Base-by-base conservation (phyloP, 1,140 invertebrate species). In the Hirudo medicinalis region DNA sequence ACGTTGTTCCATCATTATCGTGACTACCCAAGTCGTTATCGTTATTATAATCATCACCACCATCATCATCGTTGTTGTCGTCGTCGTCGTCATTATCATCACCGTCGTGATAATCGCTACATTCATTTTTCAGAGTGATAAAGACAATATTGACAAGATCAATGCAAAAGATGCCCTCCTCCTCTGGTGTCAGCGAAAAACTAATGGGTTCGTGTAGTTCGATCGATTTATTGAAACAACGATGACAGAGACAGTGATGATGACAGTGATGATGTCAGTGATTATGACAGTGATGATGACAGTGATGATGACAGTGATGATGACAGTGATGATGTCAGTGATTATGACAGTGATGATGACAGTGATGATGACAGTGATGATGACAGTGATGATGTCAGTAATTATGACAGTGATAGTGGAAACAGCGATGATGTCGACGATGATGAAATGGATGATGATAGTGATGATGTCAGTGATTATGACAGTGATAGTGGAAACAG, bases 171-270 rank as follows among this genome's bases (percentile, higher is more conserved):
- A 99, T 84, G 96, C 96, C 5, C 82, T 99, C 72, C 83, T 99
- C 40, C 85, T 99, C 67, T 99, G 96, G 96, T 98, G 95, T 79
- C 96, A 99, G 84, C 86, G 94, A 67, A 98, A 97, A 84, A 98
- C 95, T 2, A 90, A 89, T 78, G 94, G 92, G 75, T 86, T 75
- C 73, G 76, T 13, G 29, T 63, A 4, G 29, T 60, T n/a, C n/a
- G n/a, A n/a, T n/a, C n/a, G n/a, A n/a, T n/a, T n/a, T n/a, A n/a
- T n/a, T n/a, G n/a, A n/a, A n/a, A n/a, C n/a, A n/a, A 36, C 2
- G 32, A 36, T 36, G 32, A 36, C 6, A 6, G 6, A 3, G 32
- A 36, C 6, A 6, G 6, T 36, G 32, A 36, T 36, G 32, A 36
- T 36, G 32, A 36, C 32, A 36, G 32, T 36, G 32, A 36, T 2